Evolutionary conservation across 1,140 invertebrate genomes (phyloP).

Genomic region (Mycetomoellerius zeteki): DNA sequence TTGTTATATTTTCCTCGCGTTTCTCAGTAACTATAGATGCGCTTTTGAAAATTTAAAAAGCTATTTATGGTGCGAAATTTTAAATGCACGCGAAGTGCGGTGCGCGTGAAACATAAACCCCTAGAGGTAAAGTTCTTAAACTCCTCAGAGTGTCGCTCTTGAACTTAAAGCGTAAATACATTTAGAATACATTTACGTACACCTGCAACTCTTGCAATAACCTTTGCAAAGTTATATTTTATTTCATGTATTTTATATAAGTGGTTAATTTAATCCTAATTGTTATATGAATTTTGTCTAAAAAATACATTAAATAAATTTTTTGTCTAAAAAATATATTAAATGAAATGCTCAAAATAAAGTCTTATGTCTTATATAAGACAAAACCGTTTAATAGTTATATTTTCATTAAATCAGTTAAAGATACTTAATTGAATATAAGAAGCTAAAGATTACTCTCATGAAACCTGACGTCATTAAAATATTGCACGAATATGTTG

Average conservation of each 20-base stretch:
- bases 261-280: too few species aligned
- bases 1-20: neutral
- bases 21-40: neutral
- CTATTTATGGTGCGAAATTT: neutral
- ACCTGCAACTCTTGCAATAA: neutral
- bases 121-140: neutral
- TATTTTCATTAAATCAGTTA: too few species aligned
- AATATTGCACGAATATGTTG: too few species aligned
- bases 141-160: neutral
- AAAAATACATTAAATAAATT: too few species aligned
- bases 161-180: slow-evolving; percentile 20
- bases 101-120: slow-evolving; percentile 17
- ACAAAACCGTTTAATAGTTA: too few species aligned
- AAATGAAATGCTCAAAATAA: too few species aligned
- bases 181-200: neutral
- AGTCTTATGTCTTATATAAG: too few species aligned
- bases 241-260: neutral
- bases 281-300: too few species aligned
- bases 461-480: too few species aligned
- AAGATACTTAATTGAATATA: too few species aligned
- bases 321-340: too few species aligned
- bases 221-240: neutral
- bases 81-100: slow-evolving; percentile 17
- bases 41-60: slow-evolving; percentile 26
- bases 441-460: too few species aligned